Base-by-base conservation (phyloP, 2,888 invertebrate species). In the Caprella mutica region DNA sequence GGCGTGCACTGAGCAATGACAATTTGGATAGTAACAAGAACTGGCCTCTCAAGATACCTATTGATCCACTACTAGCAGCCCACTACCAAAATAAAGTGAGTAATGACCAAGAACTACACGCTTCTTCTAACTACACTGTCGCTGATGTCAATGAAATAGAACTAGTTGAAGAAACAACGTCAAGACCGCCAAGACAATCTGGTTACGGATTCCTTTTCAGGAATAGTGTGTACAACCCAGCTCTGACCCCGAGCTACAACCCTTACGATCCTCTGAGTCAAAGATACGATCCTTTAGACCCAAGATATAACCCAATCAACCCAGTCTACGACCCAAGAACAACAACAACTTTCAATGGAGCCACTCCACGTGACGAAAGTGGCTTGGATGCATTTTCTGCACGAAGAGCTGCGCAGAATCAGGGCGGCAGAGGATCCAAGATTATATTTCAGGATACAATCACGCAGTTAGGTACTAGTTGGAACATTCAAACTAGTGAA, bases 401-500 rank as follows among this genome's bases (percentile, higher is more conserved):
- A 3, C 29, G 55, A n/a, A 55, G 33, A 27, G 44, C 43, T 9
- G 17, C 46, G 5, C 35, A 29, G 21, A 33, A 17, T 14, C 24
- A 43, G 19, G 27, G 35, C 23, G n/a, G 29, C 14, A 21, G 27
- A 9, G 48, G 46, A 8, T 35, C 24, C 33, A 46, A 33, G 24
- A 44, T 55, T 14, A 26, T 23, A 5, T 55, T 55, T 17, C 33
- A 35, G 5, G 55, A 55, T 38, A 55, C 55, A n/a, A 33, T 55
- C 38, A 44, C 46, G 21, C 33, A 17, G 26, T 44, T 55, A 46
- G 61, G 61, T 3, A 30, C 55, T 2, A 56, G 61, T 12, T 61
- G 61, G 61, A 58, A 58, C 48, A 46, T 27, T 14, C 52, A 24
- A 5, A 44, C 38, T 17, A 55, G 61, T 42, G 61, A 61, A 39